phyloP scores from a whole-genome alignment of 2,797 vertebrate genomes.

The Leucoraja ocellata region DNA sequence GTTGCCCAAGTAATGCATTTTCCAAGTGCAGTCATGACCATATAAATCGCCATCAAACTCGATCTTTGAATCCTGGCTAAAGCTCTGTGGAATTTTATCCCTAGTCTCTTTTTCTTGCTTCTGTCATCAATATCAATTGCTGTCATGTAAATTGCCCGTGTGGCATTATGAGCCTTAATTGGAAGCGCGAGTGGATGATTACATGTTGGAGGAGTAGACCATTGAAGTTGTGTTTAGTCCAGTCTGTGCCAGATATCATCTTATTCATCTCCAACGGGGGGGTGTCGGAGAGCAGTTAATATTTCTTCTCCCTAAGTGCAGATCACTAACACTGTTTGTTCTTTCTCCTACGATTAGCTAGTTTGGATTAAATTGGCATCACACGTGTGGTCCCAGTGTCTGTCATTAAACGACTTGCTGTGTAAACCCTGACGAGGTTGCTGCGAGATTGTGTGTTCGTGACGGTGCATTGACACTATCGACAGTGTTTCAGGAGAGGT shows the following conservation, averaged over 20 bases:
- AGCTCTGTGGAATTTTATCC: not conserved
- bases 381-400: not conserved
- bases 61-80: not conserved
- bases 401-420: not conserved
- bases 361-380: not conserved
- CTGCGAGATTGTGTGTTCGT: not conserved
- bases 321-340: not conserved
- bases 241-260: not conserved
- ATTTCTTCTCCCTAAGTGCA: not conserved
- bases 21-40: not conserved
- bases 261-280: not conserved
- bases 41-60: not conserved
- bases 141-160: not conserved
- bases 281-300: not conserved
- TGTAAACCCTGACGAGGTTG: not conserved
- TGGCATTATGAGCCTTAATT: not conserved
- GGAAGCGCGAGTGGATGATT: not conserved
- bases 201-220: not conserved
- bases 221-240: not conserved
- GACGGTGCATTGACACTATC: not conserved
- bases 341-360: not conserved
- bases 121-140: not conserved
- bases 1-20: not conserved
- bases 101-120: not conserved
- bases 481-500: not conserved